Percentiles rank a stretch among this genome's conserved stretches.
phyloP scores from a whole-genome alignment of 2,888 invertebrate genomes.

The Lepidocyrtinus sp. region DNA sequence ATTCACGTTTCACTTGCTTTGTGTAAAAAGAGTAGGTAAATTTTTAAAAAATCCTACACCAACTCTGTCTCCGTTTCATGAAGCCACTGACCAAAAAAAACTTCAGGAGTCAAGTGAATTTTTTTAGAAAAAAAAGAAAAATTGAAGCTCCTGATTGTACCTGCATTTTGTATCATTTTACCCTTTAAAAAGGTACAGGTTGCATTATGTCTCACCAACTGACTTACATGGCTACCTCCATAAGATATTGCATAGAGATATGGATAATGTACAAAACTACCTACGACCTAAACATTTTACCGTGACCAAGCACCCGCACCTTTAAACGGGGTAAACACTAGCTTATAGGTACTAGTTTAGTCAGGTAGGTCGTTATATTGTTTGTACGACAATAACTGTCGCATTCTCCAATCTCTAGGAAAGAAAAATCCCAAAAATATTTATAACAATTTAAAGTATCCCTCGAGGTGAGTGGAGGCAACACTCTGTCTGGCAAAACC shows the following conservation, averaged over 20 bases:
- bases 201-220: constrained; percentile 12
- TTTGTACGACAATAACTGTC: too few relatives aligned
- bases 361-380: too few relatives aligned
- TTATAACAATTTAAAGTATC: constrained; percentile 57
- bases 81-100: constrained; percentile 14
- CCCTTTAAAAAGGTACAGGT: constrained; percentile 5
- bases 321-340: too few relatives aligned
- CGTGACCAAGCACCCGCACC: too few relatives aligned
- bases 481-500: constrained; percentile 68
- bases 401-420: neutral
- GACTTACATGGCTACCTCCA: neutral
- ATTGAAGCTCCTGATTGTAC: neutral
- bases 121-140: constrained; percentile 32
- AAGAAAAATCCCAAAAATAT: constrained; percentile 30
- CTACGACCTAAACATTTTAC: neutral
- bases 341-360: too few relatives aligned
- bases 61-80: neutral
- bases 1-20: neutral
- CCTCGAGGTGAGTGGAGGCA: constrained; percentile 64
- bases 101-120: constrained; percentile 45
- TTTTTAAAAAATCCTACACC: constrained; percentile 3
- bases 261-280: constrained; percentile 3
- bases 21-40: constrained; percentile 6
- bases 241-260: constrained; percentile 17
- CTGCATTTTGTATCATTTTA: neutral